Base-by-base conservation (phyloP, 2,888 invertebrate species). In the Rhagophthalmus giganteus region DNA sequence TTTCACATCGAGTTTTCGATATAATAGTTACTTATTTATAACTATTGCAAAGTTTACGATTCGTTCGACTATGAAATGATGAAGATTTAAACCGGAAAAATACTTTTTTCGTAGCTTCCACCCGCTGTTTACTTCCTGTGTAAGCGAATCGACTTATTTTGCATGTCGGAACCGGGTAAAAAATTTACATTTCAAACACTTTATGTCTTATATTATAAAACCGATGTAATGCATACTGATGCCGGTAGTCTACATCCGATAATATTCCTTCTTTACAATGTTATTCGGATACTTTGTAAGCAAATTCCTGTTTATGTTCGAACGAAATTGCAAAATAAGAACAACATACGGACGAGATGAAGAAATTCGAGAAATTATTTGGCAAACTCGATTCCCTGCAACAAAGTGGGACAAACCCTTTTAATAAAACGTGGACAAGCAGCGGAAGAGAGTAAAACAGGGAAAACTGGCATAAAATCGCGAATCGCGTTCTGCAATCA, bases 41-140 rank as follows among this genome's bases (percentile, higher is more conserved):
- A 50, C 38, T 44, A 42, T 42, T 39, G 28, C 26, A 38, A 47
- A 55, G 54, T 56, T 63, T 57, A 47, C 60, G 59, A 64, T 45
- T 57, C 63, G 59, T 53, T 60, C 60, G 60, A 60, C 63, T 68
- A 66, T 66, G 60, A 66, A 70, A 67, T 62, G 64, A 66, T 63
- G 64, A 66, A 65, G 65, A 68, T 68, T 67, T 66, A 70, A 66
- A 65, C 64, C 68, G 69, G 69, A 69, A 68, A 65, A 55, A 62
- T 60, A 64, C 65, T 67, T 69, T 69, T 68, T 68, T 63, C 57
- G 58, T 53, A 54, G 56, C 62, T 63, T 64, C 68, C 66, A 60
- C 57, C 55, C 60, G 61, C 63, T 67, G 65, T 65, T 64, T 64
- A 68, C 66, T 63, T 69, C 68, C 69, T 67, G 66, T 59, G 59